A percentile compares a stretch with the other conserved stretches of the same genome.
phyloP scores from a whole-genome alignment of 2,113 vertebrate species.

The Laterallus jamaicensis region DNA sequence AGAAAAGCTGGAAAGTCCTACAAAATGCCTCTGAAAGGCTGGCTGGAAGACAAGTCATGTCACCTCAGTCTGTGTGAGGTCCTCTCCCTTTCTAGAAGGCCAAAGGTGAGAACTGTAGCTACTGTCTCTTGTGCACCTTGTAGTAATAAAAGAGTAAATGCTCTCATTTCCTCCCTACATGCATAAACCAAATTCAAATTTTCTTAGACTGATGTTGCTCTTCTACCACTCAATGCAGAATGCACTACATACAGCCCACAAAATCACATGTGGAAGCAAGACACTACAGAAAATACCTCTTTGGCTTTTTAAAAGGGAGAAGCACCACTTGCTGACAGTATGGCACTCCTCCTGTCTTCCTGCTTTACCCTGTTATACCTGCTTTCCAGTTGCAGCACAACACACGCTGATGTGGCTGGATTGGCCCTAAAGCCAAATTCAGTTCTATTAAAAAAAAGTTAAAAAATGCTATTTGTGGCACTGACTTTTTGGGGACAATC shows the following conservation, averaged over 20 bases:
- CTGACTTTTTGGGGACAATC: not conserved
- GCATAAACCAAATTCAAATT: not conserved
- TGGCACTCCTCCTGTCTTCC: not conserved
- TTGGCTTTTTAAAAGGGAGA: not conserved
- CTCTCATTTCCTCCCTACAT: not conserved
- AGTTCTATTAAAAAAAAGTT: not conserved
- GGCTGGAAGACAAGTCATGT: conserved; percentile 32
- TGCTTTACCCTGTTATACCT: conserved; percentile 14
- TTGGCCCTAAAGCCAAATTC: not conserved
- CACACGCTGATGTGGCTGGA: not conserved
- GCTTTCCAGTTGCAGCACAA: conserved; percentile 22
- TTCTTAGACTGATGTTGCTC: not conserved
- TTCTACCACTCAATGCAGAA: not conserved
- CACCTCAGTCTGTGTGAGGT: not conserved
- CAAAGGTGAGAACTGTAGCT: not conserved
- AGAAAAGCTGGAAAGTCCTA: not conserved
- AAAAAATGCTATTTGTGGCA: not conserved
- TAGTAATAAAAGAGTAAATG: not conserved
- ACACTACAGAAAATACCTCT: not conserved
- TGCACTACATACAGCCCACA: not conserved
- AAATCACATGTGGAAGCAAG: not conserved
- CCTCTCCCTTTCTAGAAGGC: not conserved
- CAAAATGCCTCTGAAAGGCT: conserved; percentile 2
- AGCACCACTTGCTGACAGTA: not conserved
- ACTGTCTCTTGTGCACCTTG: not conserved